Conservation (phyloP, 2,888 invertebrate genomes). For the Pseudoips prasinana region DNA sequence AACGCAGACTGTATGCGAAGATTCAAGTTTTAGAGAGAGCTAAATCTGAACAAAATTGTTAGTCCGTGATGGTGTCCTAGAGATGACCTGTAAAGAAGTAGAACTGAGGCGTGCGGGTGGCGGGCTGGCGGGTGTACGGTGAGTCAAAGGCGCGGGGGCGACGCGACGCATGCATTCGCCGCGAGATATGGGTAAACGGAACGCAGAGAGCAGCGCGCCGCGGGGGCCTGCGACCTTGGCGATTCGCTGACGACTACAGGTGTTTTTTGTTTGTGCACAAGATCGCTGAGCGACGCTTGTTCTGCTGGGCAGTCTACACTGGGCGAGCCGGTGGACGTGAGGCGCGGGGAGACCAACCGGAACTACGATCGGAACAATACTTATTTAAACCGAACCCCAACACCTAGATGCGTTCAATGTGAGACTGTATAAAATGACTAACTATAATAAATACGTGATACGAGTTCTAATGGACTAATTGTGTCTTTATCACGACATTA, state of each 20-base stretch:
- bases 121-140: slow-evolving; percentile 47
- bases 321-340: slow-evolving; percentile 38
- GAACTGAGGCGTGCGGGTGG: slow-evolving; percentile 31
- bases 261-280: slow-evolving; percentile 76
- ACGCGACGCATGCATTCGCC: slow-evolving; percentile 67
- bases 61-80: no score
- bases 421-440: slow-evolving; percentile 20
- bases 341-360: slow-evolving; percentile 56
- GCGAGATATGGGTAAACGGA: slow-evolving; percentile 81
- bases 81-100: slow-evolving; percentile 49
- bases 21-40: no score
- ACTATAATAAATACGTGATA: slow-evolving; percentile 10
- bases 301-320: slow-evolving; percentile 42
- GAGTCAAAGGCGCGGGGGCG: slow-evolving; percentile 69
- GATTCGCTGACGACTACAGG: slow-evolving; percentile 78
- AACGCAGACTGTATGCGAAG: no score
- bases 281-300: slow-evolving; percentile 57
- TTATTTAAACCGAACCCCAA: slow-evolving; percentile 24
- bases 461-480: slow-evolving; percentile 8
- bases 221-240: slow-evolving; percentile 77
- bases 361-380: slow-evolving; percentile 59
- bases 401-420: slow-evolving; percentile 20
- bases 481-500: background rate
- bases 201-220: slow-evolving; percentile 67
- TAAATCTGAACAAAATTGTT: no score